Evolutionary conservation across 2,797 vertebrate species (phyloP), one percentile per base, ranked within the genome.

Genomic region (Manis javanica): DNA sequence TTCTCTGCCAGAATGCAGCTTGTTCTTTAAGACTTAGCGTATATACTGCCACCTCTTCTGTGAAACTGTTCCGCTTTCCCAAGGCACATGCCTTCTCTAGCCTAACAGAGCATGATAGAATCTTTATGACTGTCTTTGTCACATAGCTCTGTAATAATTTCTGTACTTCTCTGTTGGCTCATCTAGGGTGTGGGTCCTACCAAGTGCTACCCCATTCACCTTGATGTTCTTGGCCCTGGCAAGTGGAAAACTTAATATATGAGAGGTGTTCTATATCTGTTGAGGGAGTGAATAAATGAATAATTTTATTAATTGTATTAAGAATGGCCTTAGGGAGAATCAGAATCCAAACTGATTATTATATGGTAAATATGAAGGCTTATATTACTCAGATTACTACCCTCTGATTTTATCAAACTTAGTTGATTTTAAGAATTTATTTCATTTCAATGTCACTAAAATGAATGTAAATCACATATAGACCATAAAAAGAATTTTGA

Each of bases 171-270:
- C 9, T 68, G 29, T 92, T 92, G 42, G 31, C 39, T 90, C 26
- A 8, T 74, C 21, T 51, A n/a, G 61, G 55, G 18, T 72, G 26
- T 91, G 18, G 82, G 53, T 89, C 55, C 53, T 91, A 13, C 63
- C 53, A 66, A 34, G 29, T 94, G 42, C 57, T 92, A 4, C 57
- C 69, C 91, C 90, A 87, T 71, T 93, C 83, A 87, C 61, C 39
- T 97, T 92, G 84, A 87, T 90, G 69, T 75, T 95, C 85, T 97
- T 87, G 77, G 77, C 29, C 63, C 79, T 95, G 37, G 18, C 34
- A 57, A 85, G 69, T 83, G 23, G 84, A 87, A 34, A 8, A 12
- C 34, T 13, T 46, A n/a, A n/a, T 59, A 31, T 55, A 14, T 90
- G 81, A 75, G 71, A 77, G 49, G 34, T 24, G 24, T 93, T 96